phyloP scores from a whole-genome alignment of 2,888 invertebrate species.

The Nomada fucata region DNA sequence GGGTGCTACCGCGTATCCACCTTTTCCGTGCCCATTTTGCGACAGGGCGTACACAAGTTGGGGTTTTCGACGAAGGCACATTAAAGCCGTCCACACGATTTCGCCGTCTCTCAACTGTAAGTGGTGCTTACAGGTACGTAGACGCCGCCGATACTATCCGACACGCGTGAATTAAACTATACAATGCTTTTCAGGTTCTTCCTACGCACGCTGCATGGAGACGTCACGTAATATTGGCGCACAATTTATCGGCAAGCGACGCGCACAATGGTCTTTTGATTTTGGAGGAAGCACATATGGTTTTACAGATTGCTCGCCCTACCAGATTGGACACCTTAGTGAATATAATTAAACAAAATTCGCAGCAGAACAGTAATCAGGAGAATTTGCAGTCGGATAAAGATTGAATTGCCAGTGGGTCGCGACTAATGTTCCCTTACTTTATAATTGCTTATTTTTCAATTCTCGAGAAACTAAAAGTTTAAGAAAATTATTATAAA shows the following conservation, averaged over 20 bases:
- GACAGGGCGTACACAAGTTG: slow-evolving; percentile 88
- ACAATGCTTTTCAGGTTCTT: slow-evolving; percentile 78
- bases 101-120: slow-evolving; percentile 85
- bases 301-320: slow-evolving; percentile 82
- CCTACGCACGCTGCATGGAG: slow-evolving; percentile 87
- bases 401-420: slow-evolving; percentile 40
- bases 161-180: background rate
- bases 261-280: slow-evolving; percentile 87
- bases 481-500: too few species aligned
- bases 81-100: slow-evolving; percentile 86
- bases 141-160: background rate
- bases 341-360: slow-evolving; percentile 77
- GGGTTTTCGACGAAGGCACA: slow-evolving; percentile 88
- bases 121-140: slow-evolving; percentile 84
- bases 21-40: slow-evolving; percentile 88
- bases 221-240: slow-evolving; percentile 86
- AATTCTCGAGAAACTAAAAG: too few species aligned
- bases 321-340: slow-evolving; percentile 76
- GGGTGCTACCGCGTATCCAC: slow-evolving; percentile 77
- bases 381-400: slow-evolving; percentile 61
- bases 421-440: background rate
- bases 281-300: slow-evolving; percentile 88
- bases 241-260: slow-evolving; percentile 86
- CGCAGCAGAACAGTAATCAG: slow-evolving; percentile 66
- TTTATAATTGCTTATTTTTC: too few species aligned